Base-by-base conservation (phyloP, 2,888 invertebrate species). In the Meiosimyza platycephala region DNA sequence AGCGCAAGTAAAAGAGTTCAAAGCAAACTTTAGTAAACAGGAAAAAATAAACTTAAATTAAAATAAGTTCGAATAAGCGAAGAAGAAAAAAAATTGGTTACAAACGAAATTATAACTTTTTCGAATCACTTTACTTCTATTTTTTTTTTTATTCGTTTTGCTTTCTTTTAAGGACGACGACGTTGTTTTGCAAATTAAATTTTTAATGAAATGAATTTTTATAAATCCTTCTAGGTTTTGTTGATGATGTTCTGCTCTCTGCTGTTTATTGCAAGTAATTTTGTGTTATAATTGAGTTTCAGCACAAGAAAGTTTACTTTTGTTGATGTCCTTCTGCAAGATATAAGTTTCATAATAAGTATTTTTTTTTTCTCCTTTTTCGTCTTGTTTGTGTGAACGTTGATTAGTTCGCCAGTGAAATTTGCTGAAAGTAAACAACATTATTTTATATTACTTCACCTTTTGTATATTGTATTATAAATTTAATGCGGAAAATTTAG, bases 241-340 rank as follows among this genome's bases (percentile, higher is more conserved):
- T 40, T 64, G 51, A 16, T n/a, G 16, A 6, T 40, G 40, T 40
- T 40, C 40, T 40, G 40, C 40, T 40, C 40, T 40, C 9, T 57
- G n/a, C 47, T 62, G 62, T 70, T 52, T 63, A 63, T 63, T 54
- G 62, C 70, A 70, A 70, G 54, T 62, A 70, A 70, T 70, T 70
- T 54, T 63, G 52, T 63, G 52, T 62, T 70, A 70, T 70, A 70
- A 70, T 70, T 70, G 51, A 70, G 63, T 70, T 70, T 54, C 54
- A 54, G n/a, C n/a, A 9, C 9, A 63, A 54, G 52, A 70, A 63
- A 70, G 54, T 70, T 70, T 70, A 63, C 62, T 70, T 54, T 50
- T 51, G 64, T 64, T 51, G 51, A 64, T 64, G 64, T 64, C 64
- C 64, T 64, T 64, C 51, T 50, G 51, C 50, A 51, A 51, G 13